Evolutionary conservation across 2,113 vertebrate species (phyloP), one percentile per base, ranked within the genome.

Genomic region (Vimba vimba): DNA sequence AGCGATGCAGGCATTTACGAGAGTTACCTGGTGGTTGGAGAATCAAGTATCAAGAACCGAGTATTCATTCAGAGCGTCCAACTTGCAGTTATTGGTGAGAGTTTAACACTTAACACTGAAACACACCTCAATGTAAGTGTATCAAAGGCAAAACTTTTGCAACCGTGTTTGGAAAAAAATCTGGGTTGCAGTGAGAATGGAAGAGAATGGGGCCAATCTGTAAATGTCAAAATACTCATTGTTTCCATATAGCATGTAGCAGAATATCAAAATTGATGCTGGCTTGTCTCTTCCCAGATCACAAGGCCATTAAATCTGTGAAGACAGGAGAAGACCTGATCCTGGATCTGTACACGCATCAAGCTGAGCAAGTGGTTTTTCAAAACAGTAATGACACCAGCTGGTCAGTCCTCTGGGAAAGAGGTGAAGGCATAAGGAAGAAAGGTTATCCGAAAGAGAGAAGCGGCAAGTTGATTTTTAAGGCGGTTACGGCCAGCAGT

Each of bases 11-110:
- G 94, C 2, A 33, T 78, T 15, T 95, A 95, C 30, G 45, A 94
- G 82, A 91, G 94, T 90, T 95, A 91, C 88, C 75, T 94, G 88
- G 47, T 94, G 78, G 83, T 92, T 27, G 89, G 90, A 0, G 45
- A 86, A 2, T 39, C 0, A 1, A 45, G 33, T 77, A 36, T 83
- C 74, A 45, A 7, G 2, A 87, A 10, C 0, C 89, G 89, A n/a
- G 79, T 92, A 11, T 94, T 94, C 62, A 82, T 95, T 2, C 90
- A 93, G 82, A 91, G 90, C 1, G 81, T 95, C 62, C 90, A 85
- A 27, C 91, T 95, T 21, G 77, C 30, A 0, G 94, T 95, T 39
- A 52, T 30, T 1, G 94, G 94, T 95, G 75, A 90, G 85, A 9
- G 19, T 27, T 57, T 57, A 57, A 57, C 6, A 57, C 55, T 50